Evolutionary conservation across 2,113 vertebrate genomes (phyloP), one percentile per base, ranked within the genome.

Genomic region (Colinus virginianus): DNA sequence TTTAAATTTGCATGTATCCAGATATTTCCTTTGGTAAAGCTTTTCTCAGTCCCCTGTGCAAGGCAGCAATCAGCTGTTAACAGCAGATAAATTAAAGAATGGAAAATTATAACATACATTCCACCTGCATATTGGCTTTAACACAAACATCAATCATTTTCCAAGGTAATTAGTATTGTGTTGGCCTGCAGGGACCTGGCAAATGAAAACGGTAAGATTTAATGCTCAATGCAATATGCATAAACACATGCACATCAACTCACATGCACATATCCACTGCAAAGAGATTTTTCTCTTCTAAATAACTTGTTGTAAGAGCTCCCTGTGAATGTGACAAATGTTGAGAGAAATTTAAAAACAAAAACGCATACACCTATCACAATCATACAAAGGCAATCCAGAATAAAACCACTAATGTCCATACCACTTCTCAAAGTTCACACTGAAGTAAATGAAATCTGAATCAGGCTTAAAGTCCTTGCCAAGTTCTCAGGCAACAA

Each of bases 51-150:
- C 90, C 88, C 94, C 61, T 75, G 55, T 84, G 88, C 51, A 86
- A 96, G 84, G 70, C 76, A 90, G 51, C 46, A 88, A 92, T 93
- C 88, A 91, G 88, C 95, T 95, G 83, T 84, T 95, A 96, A 90
- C 84, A 72, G 61, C 71, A 96, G 96, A 97, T 97, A 97, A 97
- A 95, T 96, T 88, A 84, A 96, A 94, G 76, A 96, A 95, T 94
- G 74, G 88, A 94, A 95, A 96, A 94, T 91, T 90, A 68, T 93
- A 93, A 85, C 53, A 91, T 51, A 49, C 45, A 69, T 92, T 96
- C 84, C 74, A 95, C 95, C 90, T 89, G 80, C 91, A 86, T 68
- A 80, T 74, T 93, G 84, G 92, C 84, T 94, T 87, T 86, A 96
- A 94, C 90, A 84, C 88, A 95, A 96, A 85, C 92, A 97, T 95